phyloP scores from a whole-genome alignment of 2,888 invertebrate genomes.

The Heliconius sara region DNA sequence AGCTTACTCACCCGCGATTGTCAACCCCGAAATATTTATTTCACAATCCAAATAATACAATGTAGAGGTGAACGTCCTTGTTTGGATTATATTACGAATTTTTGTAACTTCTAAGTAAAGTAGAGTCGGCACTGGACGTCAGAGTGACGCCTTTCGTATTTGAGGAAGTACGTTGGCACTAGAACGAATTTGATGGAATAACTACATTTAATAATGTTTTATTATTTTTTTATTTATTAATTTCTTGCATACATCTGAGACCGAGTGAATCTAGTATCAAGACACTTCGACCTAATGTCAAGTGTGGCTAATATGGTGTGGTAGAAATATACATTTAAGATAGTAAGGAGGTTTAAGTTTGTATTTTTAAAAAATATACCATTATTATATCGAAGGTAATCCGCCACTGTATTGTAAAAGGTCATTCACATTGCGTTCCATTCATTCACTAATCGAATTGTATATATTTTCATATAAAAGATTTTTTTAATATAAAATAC shows the following conservation, averaged over 20 bases:
- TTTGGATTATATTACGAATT: not conserved
- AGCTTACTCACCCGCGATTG: not conserved
- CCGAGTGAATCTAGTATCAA: not conserved
- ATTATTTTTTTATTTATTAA: not conserved
- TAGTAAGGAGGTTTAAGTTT: too few relatives aligned
- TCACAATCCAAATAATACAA: not conserved
- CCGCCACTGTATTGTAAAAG: not conserved
- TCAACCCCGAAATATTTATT: slow-evolving; percentile 2
- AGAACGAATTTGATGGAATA: not conserved
- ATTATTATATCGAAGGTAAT: not conserved
- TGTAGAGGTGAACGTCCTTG: slow-evolving; percentile 13
- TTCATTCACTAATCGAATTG: not conserved
- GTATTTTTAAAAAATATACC: not conserved
- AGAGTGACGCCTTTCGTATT: not conserved
- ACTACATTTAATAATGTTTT: not conserved
- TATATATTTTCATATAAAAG: not conserved
- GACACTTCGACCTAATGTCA: not conserved
- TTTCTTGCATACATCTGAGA: not conserved
- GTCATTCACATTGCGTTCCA: not conserved
- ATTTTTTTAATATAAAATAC: not conserved
- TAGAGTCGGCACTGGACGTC: not conserved
- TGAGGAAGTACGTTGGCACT: not conserved
- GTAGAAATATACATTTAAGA: too few relatives aligned
- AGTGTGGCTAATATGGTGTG: not conserved
- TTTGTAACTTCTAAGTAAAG: not conserved